Conservation (phyloP, 2,797 vertebrate genomes). For the Enteromius afrohamiltoni region DNA sequence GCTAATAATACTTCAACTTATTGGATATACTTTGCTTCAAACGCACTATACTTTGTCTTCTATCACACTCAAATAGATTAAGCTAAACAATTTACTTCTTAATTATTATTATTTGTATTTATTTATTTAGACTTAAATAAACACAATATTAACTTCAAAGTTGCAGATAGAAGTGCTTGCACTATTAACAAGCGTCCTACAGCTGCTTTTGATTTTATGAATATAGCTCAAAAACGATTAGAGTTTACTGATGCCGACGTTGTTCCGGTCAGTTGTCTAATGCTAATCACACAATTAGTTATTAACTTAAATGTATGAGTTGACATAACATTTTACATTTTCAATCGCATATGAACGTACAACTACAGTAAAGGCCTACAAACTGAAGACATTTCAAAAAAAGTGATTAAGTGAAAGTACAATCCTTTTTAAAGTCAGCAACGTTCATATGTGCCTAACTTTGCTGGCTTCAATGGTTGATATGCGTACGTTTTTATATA, state of each 20-base stretch:
- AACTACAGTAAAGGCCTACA: neutral
- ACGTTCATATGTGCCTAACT: neutral
- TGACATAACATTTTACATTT: neutral
- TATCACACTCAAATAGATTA: neutral
- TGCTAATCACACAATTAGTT: neutral
- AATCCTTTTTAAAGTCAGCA: neutral
- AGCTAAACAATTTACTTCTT: too few species aligned
- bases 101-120: neutral
- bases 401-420: neutral
- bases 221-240: neutral
- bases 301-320: neutral
- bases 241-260: neutral
- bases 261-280: neutral
- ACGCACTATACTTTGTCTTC: too few species aligned
- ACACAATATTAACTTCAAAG: neutral
- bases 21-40: neutral
- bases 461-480: too few species aligned
- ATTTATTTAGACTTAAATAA: neutral
- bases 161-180: neutral
- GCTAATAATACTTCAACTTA: neutral
- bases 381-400: neutral
- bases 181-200: neutral
- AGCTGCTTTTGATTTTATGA: neutral
- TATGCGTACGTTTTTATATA: too few species aligned
- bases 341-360: neutral